Conservation (phyloP, 2,113 vertebrate species). For the Ovibos moschatus region DNA sequence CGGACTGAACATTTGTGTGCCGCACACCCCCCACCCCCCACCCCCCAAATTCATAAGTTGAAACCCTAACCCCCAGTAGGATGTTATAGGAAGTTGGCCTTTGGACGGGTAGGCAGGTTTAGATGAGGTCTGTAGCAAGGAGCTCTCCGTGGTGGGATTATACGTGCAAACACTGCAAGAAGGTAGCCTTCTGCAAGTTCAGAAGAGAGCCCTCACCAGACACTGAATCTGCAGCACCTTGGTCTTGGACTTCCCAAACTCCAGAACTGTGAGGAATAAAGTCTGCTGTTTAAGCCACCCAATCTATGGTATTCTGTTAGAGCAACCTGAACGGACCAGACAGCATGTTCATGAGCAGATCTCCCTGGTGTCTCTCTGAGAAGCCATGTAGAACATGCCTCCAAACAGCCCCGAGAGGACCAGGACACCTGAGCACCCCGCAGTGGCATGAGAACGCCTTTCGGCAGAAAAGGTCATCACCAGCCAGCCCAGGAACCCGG, state of each 20-base stretch:
- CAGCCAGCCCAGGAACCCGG: not conserved
- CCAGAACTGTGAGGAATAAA: not conserved
- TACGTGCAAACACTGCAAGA: not conserved
- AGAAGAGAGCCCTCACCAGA: not conserved
- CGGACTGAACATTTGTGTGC: no score
- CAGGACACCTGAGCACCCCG: not conserved
- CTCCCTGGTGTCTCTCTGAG: no score
- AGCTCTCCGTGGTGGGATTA: not conserved
- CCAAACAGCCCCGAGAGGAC: not conserved
- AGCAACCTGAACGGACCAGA: not conserved
- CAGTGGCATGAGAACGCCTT: not conserved
- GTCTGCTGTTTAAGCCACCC: not conserved
- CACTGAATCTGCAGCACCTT: not conserved
- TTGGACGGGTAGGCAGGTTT: not conserved
- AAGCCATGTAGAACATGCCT: not conserved
- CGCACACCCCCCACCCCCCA: rapidly evolving
- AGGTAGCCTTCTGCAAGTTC: not conserved
- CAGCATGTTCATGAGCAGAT: not conserved
- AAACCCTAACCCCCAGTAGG: not conserved
- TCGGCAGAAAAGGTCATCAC: not conserved
- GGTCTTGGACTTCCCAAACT: not conserved
- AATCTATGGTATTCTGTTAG: not conserved
- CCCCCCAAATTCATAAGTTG: not conserved
- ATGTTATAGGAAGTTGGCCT: not conserved
- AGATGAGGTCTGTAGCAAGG: not conserved